These are phyloP conservation scores for Xenopus petersii DNA, from an alignment of 2,797 vertebrate genomes.

Conservation along the genomic window DNA sequence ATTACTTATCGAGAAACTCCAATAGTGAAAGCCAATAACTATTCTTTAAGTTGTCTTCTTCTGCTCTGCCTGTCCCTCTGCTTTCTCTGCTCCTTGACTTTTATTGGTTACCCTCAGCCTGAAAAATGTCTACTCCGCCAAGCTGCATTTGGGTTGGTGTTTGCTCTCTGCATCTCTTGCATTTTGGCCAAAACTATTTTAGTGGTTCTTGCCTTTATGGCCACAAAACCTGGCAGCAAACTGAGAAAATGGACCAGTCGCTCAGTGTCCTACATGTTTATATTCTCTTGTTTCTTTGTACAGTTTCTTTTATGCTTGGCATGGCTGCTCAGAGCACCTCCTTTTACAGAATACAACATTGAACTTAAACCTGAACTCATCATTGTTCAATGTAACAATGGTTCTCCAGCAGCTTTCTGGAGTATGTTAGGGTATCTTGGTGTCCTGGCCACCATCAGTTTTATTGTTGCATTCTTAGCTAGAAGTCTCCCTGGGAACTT, in stretches of 20 bases:
- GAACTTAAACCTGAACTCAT: conserved; percentile 6
- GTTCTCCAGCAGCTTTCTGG: conserved; percentile 24
- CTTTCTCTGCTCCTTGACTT: conserved; percentile 24
- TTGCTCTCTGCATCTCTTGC: conserved; percentile 15
- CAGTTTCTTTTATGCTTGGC: conserved; percentile 26
- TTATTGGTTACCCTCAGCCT: conserved; percentile 21
- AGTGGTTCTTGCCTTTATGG: conserved; percentile 28
- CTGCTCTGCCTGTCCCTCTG: conserved; percentile 23
- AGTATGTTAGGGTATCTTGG: conserved; percentile 38
- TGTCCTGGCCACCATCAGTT: conserved; percentile 36
- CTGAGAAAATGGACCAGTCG: conserved; percentile 17
- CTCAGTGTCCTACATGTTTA: background rate
- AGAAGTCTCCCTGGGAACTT: conserved; percentile 23
- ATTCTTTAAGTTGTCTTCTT: conserved; percentile 22
- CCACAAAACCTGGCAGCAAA: conserved; percentile 16
- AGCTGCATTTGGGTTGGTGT: conserved; percentile 17
- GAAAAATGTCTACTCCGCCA: conserved; percentile 16
- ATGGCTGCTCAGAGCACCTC: conserved; percentile 6
- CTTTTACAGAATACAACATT: conserved; percentile 17
- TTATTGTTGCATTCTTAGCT: conserved; percentile 41
- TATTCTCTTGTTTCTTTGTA: background rate
- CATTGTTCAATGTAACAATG: conserved; percentile 22
- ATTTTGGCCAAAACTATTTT: conserved; percentile 32
- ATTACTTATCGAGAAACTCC: conserved; percentile 15
- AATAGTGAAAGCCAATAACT: conserved; percentile 34